phyloP scores from a whole-genome alignment of 2,113 vertebrate species.

The Desmodus rotundus region DNA sequence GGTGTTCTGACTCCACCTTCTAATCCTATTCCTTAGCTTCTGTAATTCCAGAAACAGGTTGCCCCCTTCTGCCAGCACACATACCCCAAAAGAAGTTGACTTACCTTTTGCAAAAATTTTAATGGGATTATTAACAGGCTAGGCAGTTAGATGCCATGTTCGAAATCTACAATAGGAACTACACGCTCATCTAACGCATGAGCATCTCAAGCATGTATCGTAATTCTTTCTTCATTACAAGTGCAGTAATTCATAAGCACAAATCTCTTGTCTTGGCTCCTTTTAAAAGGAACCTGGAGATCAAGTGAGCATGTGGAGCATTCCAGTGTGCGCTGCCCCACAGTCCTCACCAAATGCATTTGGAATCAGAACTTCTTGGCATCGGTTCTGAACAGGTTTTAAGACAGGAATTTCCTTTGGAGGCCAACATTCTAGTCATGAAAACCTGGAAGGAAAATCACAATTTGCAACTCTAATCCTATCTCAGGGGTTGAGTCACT shows the following conservation, averaged over 20 bases:
- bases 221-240: constrained; percentile 78
- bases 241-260: constrained; percentile 72
- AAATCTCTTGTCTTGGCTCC: constrained; percentile 74
- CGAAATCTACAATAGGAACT: constrained; percentile 73
- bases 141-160: constrained; percentile 55
- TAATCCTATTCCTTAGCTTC: constrained; percentile 70
- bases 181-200: constrained; percentile 44
- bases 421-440: constrained; percentile 17
- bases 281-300: constrained; percentile 72
- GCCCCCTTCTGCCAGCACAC: not conserved
- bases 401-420: constrained; percentile 40
- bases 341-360: constrained; percentile 38
- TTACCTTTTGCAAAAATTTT: constrained; percentile 71
- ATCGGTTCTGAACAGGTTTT: constrained; percentile 28
- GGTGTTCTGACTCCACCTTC: constrained; percentile 50
- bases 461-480: not conserved
- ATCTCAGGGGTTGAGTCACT: not conserved
- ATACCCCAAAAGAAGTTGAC: constrained; percentile 63
- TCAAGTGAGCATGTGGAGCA: constrained; percentile 59
- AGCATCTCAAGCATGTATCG: constrained; percentile 69
- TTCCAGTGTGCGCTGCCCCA: constrained; percentile 11
- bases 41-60: constrained; percentile 70
- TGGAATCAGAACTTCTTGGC: constrained; percentile 63
- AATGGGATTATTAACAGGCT: constrained; percentile 76
- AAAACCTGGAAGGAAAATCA: constrained; percentile 17